These are phyloP conservation scores for Junonia oenone DNA, from an alignment of 2,888 invertebrate genomes.

Conservation along the genomic window DNA sequence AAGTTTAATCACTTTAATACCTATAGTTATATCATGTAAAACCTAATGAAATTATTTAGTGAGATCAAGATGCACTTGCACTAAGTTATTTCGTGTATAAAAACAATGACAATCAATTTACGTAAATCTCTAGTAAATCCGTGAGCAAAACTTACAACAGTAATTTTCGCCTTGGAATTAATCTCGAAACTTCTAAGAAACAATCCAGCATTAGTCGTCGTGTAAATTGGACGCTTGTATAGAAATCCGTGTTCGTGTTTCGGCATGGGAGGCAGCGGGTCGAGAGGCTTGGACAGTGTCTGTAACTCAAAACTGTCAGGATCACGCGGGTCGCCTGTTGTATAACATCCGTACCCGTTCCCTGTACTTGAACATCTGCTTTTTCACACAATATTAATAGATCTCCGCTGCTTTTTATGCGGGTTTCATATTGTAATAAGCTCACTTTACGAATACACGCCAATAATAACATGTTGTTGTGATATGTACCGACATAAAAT, in stretches of 20 bases:
- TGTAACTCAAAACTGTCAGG: constrained; percentile 47
- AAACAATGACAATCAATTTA: too few relatives aligned
- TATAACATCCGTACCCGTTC: constrained; percentile 18
- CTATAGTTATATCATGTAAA: too few relatives aligned
- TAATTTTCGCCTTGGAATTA: too few relatives aligned
- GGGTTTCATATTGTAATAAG: background rate
- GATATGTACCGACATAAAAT: too few relatives aligned
- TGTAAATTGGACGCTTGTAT: constrained; percentile 3
- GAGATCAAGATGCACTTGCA: too few relatives aligned
- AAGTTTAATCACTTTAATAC: too few relatives aligned
- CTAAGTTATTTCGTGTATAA: too few relatives aligned
- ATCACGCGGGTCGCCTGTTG: constrained; percentile 38
- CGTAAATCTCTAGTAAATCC: too few relatives aligned
- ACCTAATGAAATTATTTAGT: too few relatives aligned
- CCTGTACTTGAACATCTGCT: constrained; percentile 19
- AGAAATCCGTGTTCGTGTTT: constrained; percentile 3
- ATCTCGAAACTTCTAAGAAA: background rate
- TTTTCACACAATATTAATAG: constrained; percentile 21
- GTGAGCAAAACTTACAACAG: too few relatives aligned
- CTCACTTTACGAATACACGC: background rate
- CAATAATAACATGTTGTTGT: background rate
- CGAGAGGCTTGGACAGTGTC: constrained; percentile 25
- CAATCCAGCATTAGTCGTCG: background rate
- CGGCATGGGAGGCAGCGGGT: constrained; percentile 11
- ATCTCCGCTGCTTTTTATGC: constrained; percentile 5